phyloP scores from a whole-genome alignment of 2,888 invertebrate genomes.

The Coronaproctus castanopsis region DNA sequence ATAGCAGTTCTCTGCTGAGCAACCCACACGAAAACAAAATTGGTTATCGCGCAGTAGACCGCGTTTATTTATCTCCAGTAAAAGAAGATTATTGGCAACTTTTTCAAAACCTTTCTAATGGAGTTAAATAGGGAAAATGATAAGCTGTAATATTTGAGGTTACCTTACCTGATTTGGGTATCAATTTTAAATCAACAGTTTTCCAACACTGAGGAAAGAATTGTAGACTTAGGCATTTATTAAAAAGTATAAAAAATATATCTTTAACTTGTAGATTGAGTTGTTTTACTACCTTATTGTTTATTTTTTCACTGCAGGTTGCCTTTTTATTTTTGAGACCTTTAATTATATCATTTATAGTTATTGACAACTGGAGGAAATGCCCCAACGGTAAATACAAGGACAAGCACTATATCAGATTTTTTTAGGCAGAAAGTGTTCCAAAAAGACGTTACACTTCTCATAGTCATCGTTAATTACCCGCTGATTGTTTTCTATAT shows the following conservation, averaged over 20 bases:
- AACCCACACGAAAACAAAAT: not conserved
- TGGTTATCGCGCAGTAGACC: not conserved
- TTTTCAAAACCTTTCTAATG: no score
- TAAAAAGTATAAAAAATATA: not conserved
- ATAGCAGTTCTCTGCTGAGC: not conserved
- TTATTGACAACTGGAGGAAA: no score
- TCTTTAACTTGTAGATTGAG: not conserved
- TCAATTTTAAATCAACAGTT: not conserved
- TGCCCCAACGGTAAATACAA: no score
- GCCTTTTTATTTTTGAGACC: not conserved
- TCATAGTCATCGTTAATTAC: not conserved
- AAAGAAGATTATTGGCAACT: not conserved
- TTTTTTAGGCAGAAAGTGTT: not conserved
- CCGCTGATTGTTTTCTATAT: not conserved
- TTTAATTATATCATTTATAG: not conserved
- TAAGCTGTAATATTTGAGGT: not conserved
- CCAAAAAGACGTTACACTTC: not conserved
- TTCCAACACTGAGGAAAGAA: not conserved
- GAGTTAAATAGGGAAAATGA: no score
- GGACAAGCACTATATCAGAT: no score
- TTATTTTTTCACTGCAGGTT: not conserved
- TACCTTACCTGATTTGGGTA: not conserved
- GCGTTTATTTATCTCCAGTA: not conserved
- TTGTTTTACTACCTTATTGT: not conserved
- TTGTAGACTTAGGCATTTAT: not conserved